Conservation (phyloP, 2,113 vertebrate genomes). For the Eurypyga helias region DNA sequence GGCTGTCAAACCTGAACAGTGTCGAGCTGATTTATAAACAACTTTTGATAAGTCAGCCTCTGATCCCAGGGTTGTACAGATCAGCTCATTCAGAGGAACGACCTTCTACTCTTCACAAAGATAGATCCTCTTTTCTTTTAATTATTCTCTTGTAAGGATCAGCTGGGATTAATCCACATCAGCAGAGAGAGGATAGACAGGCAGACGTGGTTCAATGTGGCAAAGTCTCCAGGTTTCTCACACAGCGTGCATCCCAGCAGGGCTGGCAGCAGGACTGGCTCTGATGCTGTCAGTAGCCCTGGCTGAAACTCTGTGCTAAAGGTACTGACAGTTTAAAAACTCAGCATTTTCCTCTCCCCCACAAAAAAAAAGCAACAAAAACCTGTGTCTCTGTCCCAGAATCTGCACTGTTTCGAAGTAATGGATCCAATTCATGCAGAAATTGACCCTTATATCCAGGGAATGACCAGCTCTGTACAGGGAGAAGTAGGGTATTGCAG, state of each 20-base stretch:
- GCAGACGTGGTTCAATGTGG: neutral
- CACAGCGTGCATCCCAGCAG: neutral
- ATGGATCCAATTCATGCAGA: neutral
- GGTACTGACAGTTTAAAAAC: neutral
- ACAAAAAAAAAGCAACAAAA: neutral
- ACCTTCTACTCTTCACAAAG: constrained; percentile 1
- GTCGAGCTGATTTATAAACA: neutral
- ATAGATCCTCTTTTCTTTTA: neutral
- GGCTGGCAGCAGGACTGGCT: neutral
- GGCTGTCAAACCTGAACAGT: neutral
- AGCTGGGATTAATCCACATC: neutral
- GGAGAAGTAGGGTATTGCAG: neutral
- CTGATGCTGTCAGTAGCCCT: neutral
- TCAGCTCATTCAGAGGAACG: neutral
- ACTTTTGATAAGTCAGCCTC: neutral
- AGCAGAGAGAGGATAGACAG: neutral
- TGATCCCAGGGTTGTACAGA: neutral
- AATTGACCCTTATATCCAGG: neutral
- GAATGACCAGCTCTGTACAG: neutral
- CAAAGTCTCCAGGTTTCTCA: neutral
- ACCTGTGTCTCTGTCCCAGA: neutral
- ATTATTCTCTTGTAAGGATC: neutral
- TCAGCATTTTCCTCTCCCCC: neutral
- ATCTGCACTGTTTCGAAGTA: neutral
- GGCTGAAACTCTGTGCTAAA: neutral